Evolutionary conservation across 2,888 invertebrate species (phyloP).

Genomic region (Eristalis pertinax): DNA sequence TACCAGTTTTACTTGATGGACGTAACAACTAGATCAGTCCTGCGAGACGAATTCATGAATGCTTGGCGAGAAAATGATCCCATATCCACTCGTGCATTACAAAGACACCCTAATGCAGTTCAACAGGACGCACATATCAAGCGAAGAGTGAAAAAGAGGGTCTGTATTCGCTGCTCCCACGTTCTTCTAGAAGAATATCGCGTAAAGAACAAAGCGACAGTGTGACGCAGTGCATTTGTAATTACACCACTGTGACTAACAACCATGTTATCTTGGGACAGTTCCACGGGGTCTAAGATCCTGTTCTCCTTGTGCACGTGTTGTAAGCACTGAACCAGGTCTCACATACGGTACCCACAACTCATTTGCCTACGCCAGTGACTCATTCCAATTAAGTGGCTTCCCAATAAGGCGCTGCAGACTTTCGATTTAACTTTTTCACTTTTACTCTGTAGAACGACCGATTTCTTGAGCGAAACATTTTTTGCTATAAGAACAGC

Average conservation of each 20-base stretch:
- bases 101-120: no score
- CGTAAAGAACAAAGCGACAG: not conserved
- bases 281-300: no score
- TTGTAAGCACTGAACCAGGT: not conserved
- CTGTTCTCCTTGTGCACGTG: not conserved
- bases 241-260: not conserved
- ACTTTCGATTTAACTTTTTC: not conserved
- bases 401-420: not conserved
- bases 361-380: not conserved
- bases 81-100: no score
- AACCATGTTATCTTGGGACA: not conserved
- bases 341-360: not conserved
- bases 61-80: no score
- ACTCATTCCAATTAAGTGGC: not conserved
- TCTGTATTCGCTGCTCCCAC: no score
- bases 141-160: no score
- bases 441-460: not conserved
- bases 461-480: not conserved
- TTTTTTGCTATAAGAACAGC: no score
- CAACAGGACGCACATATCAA: no score
- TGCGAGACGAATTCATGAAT: no score
- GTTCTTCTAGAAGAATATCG: not conserved
- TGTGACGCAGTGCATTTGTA: not conserved
- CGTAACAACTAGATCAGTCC: no score
- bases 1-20: no score